Base-by-base conservation (phyloP, 2,113 vertebrate species). In the Colossoma macropomum region DNA sequence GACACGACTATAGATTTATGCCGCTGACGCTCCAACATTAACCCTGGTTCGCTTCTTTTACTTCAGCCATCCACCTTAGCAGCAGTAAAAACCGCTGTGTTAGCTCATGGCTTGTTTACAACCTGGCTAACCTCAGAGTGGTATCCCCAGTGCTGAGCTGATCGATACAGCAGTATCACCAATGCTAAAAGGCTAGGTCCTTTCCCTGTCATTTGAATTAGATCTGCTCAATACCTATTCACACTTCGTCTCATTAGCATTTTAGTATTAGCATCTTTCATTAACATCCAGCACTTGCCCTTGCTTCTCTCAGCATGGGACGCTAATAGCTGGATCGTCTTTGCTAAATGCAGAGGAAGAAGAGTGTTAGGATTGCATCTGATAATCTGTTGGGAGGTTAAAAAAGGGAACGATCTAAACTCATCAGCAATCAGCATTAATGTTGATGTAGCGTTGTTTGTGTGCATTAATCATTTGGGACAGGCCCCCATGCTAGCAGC, bases 381-480 rank as follows among this genome's bases (percentile, higher is more conserved):
- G 4, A 15, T 65, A 41, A 60, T 86, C 87, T 77, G 83, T 85
- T 77, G 84, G 87, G 84, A 85, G 76, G 19, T 17, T 19, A 73
- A 17, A 81, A n/a, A 48, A 45, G 91, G 28, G 41, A 93, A 85
- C 79, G 84, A 92, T 92, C 72, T 88, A 86, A 92, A 90, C 87
- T 89, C 91, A 94, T 94, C 90, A 92, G 89, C 88, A 92, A 93
- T 93, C 91, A 92, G 68, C 84, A 84, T 89, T 93, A 91, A 91
- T 91, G 92, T 92, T 91, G 89, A 92, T 88, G 87, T 90, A 88
- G 87, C 79, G 59, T 77, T 92, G 92, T 95, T 93, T 93, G 93
- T 92, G 92, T 89, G 91, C 89, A 93, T 93, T 88, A 94, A 94
- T 94, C 91, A 93, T 90, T 87, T 86, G 90, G 89, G 91, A 93